Conservation (phyloP, 2,888 invertebrate genomes). For the Philopedon plagiatum region DNA sequence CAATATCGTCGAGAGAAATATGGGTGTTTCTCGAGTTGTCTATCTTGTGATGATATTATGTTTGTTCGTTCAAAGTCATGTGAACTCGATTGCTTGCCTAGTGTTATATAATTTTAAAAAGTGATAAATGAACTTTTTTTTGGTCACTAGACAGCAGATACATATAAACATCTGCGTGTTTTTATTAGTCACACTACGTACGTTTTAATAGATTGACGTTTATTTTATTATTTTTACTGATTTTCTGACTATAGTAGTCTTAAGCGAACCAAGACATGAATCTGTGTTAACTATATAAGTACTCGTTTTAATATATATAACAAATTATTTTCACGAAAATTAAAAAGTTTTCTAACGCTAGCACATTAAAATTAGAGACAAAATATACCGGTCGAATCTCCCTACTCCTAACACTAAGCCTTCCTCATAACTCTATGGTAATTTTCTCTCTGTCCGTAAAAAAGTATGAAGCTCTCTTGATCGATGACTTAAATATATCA, state of each 20-base stretch:
- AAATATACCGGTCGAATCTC: too few species aligned
- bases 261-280: too few species aligned
- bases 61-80: neutral
- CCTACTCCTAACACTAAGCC: too few species aligned
- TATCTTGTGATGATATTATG: neutral
- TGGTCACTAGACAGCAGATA: neutral
- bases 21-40: conserved; percentile 36
- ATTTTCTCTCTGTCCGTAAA: neutral
- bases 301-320: too few species aligned
- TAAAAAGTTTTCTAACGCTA: too few species aligned
- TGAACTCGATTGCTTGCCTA: neutral
- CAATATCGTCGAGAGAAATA: conserved; percentile 29
- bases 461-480: neutral
- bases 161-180: neutral
- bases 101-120: neutral
- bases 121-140: neutral
- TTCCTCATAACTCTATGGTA: neutral
- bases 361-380: too few species aligned
- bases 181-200: too few species aligned
- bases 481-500: conserved; percentile 7
- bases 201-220: too few species aligned
- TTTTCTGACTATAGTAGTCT: too few species aligned
- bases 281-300: too few species aligned
- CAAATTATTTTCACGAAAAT: too few species aligned
- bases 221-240: too few species aligned